Evolutionary conservation across 2,797 vertebrate genomes (phyloP).

Genomic region (Lepilemur ruficaudatus): DNA sequence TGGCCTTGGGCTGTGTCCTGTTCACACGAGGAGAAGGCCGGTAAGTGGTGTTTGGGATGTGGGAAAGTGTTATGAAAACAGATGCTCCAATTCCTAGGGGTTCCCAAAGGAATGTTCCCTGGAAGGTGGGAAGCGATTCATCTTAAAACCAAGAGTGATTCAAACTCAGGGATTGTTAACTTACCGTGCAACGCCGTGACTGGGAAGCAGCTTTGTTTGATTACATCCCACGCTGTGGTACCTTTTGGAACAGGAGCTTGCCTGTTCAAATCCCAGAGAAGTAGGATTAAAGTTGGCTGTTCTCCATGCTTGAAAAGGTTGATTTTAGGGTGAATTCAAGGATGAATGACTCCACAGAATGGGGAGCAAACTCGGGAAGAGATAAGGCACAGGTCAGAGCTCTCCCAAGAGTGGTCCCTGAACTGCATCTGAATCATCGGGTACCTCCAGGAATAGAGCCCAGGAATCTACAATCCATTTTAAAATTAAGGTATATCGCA

Average conservation of each 20-base stretch:
- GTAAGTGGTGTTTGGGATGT: neutral
- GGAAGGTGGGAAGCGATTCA: neutral
- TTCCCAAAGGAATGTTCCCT: neutral
- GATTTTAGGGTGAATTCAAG: neutral
- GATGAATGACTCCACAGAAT: neutral
- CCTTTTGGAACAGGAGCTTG: neutral
- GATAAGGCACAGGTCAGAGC: neutral
- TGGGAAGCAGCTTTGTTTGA: neutral
- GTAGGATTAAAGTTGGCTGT: neutral
- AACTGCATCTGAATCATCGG: too few species aligned
- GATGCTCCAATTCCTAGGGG: neutral
- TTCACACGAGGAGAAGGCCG: neutral
- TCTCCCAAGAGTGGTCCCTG: neutral
- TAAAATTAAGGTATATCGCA: neutral
- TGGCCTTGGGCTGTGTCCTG: neutral
- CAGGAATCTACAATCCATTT: neutral
- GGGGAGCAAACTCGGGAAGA: neutral
- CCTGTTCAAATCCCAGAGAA: slow-evolving; percentile 2
- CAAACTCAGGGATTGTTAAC: neutral
- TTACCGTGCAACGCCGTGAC: fast-evolving
- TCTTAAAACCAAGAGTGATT: neutral
- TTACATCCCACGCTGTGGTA: neutral
- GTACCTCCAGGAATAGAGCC: neutral
- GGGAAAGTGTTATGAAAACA: neutral
- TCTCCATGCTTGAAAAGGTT: neutral